Conservation (phyloP, 2,113 vertebrate species). For the Ictalurus furcatus region DNA sequence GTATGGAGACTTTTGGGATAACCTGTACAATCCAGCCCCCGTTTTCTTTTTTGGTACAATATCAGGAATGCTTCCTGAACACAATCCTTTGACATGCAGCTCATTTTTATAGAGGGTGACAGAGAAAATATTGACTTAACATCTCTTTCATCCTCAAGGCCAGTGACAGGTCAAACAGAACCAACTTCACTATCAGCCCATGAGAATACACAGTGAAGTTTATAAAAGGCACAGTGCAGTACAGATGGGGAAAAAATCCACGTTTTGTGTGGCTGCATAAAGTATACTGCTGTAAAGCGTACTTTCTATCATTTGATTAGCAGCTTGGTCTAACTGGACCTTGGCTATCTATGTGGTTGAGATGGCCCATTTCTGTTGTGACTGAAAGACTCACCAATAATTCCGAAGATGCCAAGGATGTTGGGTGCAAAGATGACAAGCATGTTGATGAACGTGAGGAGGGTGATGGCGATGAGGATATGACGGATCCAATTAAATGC, state of each 20-base stretch:
- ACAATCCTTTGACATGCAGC: constrained; percentile 41
- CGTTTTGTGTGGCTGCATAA: not conserved
- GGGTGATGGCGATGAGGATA: constrained; percentile 74
- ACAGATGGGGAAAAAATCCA: not conserved
- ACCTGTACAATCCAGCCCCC: too few species aligned
- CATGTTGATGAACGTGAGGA: constrained; percentile 89
- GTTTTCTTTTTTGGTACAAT: not conserved
- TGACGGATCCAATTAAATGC: constrained; percentile 93
- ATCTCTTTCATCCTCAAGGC: constrained; percentile 39
- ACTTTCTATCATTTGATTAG: not conserved
- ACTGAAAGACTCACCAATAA: constrained; percentile 82
- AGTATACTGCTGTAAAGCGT: not conserved
- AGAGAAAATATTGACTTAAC: constrained; percentile 65
- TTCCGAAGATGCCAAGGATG: constrained; percentile 94
- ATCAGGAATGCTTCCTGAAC: constrained; percentile 14
- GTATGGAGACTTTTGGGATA: too few species aligned
- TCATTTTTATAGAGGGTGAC: constrained; percentile 30
- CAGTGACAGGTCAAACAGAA: not conserved
- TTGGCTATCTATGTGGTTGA: too few species aligned
- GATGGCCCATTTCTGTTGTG: not conserved
- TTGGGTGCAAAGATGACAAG: constrained; percentile 97
- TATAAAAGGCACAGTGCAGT: not conserved
- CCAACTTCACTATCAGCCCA: not conserved
- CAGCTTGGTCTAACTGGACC: not conserved
- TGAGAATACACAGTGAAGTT: not conserved